Conservation (phyloP, 2,888 invertebrate genomes). For the Ectropis crepuscularia region DNA sequence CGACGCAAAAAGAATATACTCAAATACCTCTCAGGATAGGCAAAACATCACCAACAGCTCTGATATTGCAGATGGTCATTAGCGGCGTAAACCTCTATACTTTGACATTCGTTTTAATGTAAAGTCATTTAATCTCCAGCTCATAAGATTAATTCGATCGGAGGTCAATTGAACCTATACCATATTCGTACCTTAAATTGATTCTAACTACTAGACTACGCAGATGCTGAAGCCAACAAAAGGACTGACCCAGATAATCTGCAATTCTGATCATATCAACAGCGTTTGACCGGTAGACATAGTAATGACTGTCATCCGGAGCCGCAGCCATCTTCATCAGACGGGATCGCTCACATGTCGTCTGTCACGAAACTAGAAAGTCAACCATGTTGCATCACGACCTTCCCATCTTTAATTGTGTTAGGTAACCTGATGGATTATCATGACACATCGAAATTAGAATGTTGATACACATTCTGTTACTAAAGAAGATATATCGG, state of each 20-base stretch:
- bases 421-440: conserved; percentile 21
- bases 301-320: conserved; percentile 40
- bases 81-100: too few relatives aligned
- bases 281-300: conserved; percentile 28
- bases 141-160: too few relatives aligned
- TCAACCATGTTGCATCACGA: conserved; percentile 39
- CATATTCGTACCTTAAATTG: too few relatives aligned
- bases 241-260: conserved; percentile 10
- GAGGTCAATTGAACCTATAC: too few relatives aligned
- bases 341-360: conserved; percentile 45
- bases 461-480: conserved; percentile 4
- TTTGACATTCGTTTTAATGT: too few relatives aligned
- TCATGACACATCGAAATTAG: conserved; percentile 24
- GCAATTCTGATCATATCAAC: conserved; percentile 39
- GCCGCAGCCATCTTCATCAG: conserved; percentile 38
- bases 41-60: too few relatives aligned
- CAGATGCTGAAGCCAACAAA: conserved; percentile 6
- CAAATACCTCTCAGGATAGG: too few relatives aligned
- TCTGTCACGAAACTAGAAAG: conserved; percentile 49
- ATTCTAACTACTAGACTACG: neutral
- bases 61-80: too few relatives aligned
- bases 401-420: conserved; percentile 35
- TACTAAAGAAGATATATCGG: neutral
- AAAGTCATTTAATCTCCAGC: too few relatives aligned
- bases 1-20: too few relatives aligned